Evolutionary conservation across 2,797 vertebrate genomes (phyloP).

Genomic region (Notamacropus eugenii): DNA sequence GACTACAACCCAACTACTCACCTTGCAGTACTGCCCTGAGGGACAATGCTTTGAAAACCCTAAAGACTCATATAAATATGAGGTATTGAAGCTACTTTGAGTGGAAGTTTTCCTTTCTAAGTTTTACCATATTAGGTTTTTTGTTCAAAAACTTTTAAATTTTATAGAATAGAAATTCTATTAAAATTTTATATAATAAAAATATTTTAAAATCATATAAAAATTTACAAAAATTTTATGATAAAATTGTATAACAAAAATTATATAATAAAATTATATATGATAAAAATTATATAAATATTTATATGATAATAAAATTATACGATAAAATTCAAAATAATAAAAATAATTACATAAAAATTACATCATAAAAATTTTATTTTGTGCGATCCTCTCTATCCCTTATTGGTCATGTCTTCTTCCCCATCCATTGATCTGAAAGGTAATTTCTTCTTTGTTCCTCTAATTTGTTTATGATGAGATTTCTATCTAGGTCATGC

Average conservation of each 20-base stretch:
- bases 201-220: no score
- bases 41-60: neutral
- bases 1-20: neutral
- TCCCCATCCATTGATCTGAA: neutral
- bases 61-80: neutral
- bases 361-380: neutral
- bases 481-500: neutral
- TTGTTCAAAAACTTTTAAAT: neutral
- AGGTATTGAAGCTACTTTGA: neutral
- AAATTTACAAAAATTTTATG: no score
- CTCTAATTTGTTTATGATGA: neutral
- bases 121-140: neutral
- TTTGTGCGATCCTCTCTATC: neutral
- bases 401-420: neutral
- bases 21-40: neutral
- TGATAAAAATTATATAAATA: no score
- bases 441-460: neutral
- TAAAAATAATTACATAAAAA: no score
- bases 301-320: neutral
- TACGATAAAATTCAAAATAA: neutral
- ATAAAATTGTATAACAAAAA: no score
- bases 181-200: no score
- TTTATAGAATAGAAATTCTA: neutral
- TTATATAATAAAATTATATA: no score
- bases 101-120: neutral